Evolutionary conservation across 2,797 vertebrate species (phyloP), one percentile per base, ranked within the genome.

Genomic region (Sebastes hopkinsi): DNA sequence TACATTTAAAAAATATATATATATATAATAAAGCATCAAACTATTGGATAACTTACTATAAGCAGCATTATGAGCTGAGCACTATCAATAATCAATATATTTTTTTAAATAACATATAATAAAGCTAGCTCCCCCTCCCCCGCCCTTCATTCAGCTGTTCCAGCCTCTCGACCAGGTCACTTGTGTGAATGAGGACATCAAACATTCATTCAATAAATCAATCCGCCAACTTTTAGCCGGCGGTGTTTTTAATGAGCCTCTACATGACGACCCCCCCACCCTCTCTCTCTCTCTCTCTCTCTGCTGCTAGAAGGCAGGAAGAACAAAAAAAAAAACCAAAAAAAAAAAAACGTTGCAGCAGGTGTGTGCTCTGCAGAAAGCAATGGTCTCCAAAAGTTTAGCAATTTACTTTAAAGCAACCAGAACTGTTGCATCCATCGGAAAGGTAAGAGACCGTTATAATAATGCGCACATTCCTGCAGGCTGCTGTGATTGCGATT

Each of bases 121-220:
- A 70, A 50, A 81, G 36, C 46, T 4, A 14, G 11, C 13, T 3
- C 6, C 76, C 1, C 23, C 27, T 6, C n/a, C 9, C 13, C 75
- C 16, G 6, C 8, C 22, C 23, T 65, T 67, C 73, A 67, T 77
- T 77, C 65, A 73, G 71, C 82, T 71, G 77, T 67, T 80, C 6
- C 38, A n/a, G 29, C 59, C 30, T 62, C 79, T 78, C 78, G 62
- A 77, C 30, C 75, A 25, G 92, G 78, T 90, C 89, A 85, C 79
- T 56, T 69, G 82, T 56, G 85, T 65, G 88, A 85, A 89, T 79
- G 84, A 91, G 85, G 79, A 86, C 92, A 93, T 92, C 88, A 91
- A 87, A 87, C 89, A 92, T 90, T 74, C 87, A 88, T 92, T 90
- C 92, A 92, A 92, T 93, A 92, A 93, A 93, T 93, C 92, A 93